phyloP scores from a whole-genome alignment of 2,888 invertebrate species.

The Dendrolimus houi region DNA sequence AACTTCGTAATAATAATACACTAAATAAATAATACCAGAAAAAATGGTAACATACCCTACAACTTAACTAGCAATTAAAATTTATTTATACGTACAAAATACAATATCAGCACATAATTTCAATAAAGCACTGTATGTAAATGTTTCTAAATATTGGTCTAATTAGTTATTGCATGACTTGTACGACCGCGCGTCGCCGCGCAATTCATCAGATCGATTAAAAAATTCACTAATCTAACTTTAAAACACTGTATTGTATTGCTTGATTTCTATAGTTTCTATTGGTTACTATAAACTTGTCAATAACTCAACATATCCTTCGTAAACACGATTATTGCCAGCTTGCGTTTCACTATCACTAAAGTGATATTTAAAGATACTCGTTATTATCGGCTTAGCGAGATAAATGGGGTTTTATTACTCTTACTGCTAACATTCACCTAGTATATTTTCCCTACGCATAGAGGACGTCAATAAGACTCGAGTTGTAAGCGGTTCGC shows the following conservation, averaged over 20 bases:
- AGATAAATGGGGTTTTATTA: constrained; percentile 59
- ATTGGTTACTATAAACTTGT: constrained; percentile 12
- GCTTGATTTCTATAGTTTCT: constrained; percentile 17
- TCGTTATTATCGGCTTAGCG: constrained; percentile 27
- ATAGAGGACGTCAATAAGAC: constrained; percentile 66
- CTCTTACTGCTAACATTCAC: constrained; percentile 60
- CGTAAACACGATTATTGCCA: constrained; percentile 1
- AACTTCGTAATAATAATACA: constrained; percentile 53
- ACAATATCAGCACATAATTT: constrained; percentile 63
- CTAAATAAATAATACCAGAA: constrained; percentile 64
- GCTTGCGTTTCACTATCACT: constrained; percentile 1
- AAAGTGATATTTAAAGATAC: constrained; percentile 1
- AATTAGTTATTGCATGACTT: constrained; percentile 66
- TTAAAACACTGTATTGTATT: constrained; percentile 28
- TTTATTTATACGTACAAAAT: constrained; percentile 47
- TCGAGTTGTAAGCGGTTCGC: constrained; percentile 61
- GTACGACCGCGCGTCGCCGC: constrained; percentile 26
- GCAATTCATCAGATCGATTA: constrained; percentile 52
- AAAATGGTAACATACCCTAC: constrained; percentile 66
- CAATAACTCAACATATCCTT: not conserved
- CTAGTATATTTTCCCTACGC: constrained; percentile 70
- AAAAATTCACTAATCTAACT: constrained; percentile 26
- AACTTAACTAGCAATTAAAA: constrained; percentile 52
- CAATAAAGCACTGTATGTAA: constrained; percentile 69
- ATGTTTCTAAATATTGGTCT: constrained; percentile 74